Evolutionary conservation across 2,888 invertebrate species (phyloP), one percentile per base, ranked within the genome.

Genomic region (Trissonchulus sp.): DNA sequence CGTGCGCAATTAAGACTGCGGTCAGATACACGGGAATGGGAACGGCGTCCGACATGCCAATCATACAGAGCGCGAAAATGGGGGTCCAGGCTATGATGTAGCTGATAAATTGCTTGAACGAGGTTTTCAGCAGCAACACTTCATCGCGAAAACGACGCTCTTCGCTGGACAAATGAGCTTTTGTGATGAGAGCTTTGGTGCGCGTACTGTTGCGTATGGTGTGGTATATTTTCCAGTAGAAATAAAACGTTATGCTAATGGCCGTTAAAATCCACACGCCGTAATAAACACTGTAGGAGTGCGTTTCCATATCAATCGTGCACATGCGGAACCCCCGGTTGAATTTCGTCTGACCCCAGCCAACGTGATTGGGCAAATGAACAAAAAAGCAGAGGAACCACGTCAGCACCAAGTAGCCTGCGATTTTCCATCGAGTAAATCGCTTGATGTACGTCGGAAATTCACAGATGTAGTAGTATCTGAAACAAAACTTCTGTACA

Each of bases 1-100:
- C 79, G 74, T 81, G 81, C 1, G 80, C 80, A 34, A 81, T 48
- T 65, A 80, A 74, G 1, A 80, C 79, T 2, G 78, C 79, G 1
- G 79, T 63, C 8, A 80, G 79, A 74, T 80, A 81, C 0, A 80
- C 73, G 35, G 79, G 77, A 48, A 79, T 79, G 1, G 80, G 80
- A 77, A 78, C 79, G 23, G 31, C 48, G 69, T 80, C 80, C 23
- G 76, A 33, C n/a, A 69, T 62, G 68, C 80, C 81, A 30, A 79
- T 74, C n/a, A 80, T 74, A 1, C 79, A 75, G 0, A 79, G 77
- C 0, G 78, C 34, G 72, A 80, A 79, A 36, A 80, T 80, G 2
- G 80, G 78, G 30, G 79, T 77, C 81, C 81, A 81, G 68, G 79
- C 79, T 33, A 78, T 60, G 1, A 81, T 74, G 72, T 80, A 81